A percentile compares a stretch with the other conserved stretches of the same genome.
Evolutionary conservation across 2,113 vertebrate genomes (phyloP).

Genomic region (Gallinago jamesoni): DNA sequence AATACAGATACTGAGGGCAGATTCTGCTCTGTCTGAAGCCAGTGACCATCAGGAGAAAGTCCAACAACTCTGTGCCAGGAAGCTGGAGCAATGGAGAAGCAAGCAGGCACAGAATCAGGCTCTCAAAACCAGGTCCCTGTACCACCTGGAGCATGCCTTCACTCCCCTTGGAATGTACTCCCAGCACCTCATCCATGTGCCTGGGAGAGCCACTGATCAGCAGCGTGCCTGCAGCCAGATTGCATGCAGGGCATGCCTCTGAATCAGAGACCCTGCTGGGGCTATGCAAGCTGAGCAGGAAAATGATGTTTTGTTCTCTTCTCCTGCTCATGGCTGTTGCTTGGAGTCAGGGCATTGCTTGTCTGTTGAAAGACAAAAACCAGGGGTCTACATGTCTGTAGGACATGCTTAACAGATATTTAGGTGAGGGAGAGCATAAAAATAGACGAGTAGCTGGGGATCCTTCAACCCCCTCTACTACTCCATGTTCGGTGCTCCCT

Average conservation of each 20-base stretch:
- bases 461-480: not conserved
- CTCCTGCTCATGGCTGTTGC: not conserved
- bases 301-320: not conserved
- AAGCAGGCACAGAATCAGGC: not conserved
- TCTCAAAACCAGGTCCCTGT: not conserved
- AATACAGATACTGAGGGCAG: not conserved
- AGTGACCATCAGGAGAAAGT: not conserved
- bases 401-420: not conserved
- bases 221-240: not conserved
- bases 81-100: not conserved
- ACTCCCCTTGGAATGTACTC: not conserved
- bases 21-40: not conserved
- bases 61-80: not conserved
- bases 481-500: not conserved
- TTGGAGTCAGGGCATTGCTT: not conserved
- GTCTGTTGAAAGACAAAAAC: not conserved
- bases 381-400: not conserved
- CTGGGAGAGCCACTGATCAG: not conserved
- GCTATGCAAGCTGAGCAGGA: accelerated
- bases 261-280: not conserved
- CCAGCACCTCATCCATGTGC: not conserved
- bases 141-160: not conserved
- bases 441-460: not conserved
- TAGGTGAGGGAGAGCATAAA: not conserved
- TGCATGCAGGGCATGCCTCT: accelerated